Evolutionary conservation across 1,140 invertebrate species (phyloP), one percentile per base, ranked within the genome.

Genomic region (Aphelenchoides avenae): DNA sequence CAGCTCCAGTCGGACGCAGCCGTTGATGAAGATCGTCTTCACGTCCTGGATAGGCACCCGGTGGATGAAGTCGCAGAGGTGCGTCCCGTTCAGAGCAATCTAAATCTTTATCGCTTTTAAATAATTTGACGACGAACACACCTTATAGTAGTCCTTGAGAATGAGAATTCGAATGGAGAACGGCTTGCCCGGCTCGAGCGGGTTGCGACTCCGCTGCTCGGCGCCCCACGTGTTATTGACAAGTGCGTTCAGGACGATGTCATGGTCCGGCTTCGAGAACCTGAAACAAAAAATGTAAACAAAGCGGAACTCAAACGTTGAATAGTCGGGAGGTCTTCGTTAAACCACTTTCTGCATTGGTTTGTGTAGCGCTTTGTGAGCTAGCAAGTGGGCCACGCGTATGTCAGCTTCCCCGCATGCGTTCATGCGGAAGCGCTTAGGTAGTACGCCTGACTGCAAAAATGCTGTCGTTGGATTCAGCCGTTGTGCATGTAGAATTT

Each of bases 221-320:
- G 18, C 11, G 15, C 68, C 68, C 65, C 65, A 68, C 5, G 29
- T n/a, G 30, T 68, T 68, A 48, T 68, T 71, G 3, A 67, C 43
- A 13, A 71, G 39, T n/a, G 61, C 52, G 41, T 68, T 68, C 5
- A 68, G 30, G 4, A 68, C 65, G 24, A 68, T 68, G 48, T 57
- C 62, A 5, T 43, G 47, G 29, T 68, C 65, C 2, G 65, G 27
- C 20, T 63, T 62, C 13, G 34, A 34, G 39, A 68, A 71, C 39
- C 60, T 58, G 7, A 66, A 29, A 44, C 46, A n/a, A n/a, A n/a
- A n/a, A n/a, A n/a, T n/a, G n/a, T n/a, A n/a, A n/a, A n/a, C n/a
- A n/a, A n/a, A n/a, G n/a, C n/a, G n/a, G n/a, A n/a, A n/a, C n/a
- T n/a, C n/a, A n/a, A n/a, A n/a, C n/a, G n/a, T n/a, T n/a, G n/a